A percentile compares a stretch with the other conserved stretches of the same genome.
phyloP scores from a whole-genome alignment of 2,113 vertebrate species.

The Paracanthobrama guichenoti region DNA sequence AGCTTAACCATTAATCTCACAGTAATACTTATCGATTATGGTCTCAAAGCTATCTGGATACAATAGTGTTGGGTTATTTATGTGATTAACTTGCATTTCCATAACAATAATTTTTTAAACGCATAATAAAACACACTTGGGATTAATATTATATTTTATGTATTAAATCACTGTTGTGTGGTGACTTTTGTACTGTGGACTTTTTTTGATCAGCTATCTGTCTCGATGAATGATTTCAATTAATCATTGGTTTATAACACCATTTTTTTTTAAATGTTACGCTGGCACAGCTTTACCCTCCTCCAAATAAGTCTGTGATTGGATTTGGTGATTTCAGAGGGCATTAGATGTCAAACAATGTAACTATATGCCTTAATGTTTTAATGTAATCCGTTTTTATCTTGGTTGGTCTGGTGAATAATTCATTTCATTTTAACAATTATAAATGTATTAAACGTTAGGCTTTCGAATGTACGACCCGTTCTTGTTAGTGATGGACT shows the following conservation, averaged over 20 bases:
- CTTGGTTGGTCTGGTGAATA: neutral
- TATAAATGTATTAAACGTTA: slow-evolving; percentile 23
- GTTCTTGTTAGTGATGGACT: slow-evolving; percentile 31
- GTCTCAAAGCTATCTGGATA: slow-evolving; percentile 23
- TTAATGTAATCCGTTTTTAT: slow-evolving; percentile 34
- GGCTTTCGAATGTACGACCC: slow-evolving; percentile 51
- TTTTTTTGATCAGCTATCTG: slow-evolving; percentile 3
- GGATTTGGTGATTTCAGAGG: slow-evolving; percentile 34
- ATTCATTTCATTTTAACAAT: slow-evolving; percentile 14
- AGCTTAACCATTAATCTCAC: slow-evolving; percentile 30
- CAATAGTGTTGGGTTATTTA: slow-evolving; percentile 48
- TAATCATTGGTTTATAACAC: neutral
- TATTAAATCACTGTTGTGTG: slow-evolving; percentile 20
- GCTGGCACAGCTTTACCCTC: slow-evolving; percentile 18
- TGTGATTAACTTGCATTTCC: slow-evolving; percentile 22
- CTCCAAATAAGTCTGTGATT: slow-evolving; percentile 4
- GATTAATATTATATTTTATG: slow-evolving; percentile 30
- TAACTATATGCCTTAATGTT: slow-evolving; percentile 23
- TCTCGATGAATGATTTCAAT: neutral
- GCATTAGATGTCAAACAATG: slow-evolving; percentile 46
- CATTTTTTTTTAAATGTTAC: neutral
- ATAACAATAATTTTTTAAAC: slow-evolving; percentile 3
- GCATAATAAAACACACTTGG: slow-evolving; percentile 10
- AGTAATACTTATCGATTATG: slow-evolving; percentile 14
- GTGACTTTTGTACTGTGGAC: slow-evolving; percentile 43